phyloP scores from a whole-genome alignment of 2,113 vertebrate genomes.

The Cricetomys ansorgei region DNA sequence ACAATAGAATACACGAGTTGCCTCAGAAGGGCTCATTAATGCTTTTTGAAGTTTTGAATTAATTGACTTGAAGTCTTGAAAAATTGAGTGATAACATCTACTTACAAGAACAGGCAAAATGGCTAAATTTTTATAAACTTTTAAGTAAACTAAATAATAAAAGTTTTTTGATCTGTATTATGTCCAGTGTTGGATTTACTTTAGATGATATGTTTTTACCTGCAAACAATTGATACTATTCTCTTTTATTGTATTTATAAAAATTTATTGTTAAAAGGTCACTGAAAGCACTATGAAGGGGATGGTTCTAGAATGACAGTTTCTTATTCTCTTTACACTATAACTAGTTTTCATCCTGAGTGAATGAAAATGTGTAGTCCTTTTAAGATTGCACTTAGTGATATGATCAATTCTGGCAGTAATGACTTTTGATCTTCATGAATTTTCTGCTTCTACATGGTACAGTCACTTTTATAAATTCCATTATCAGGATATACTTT shows the following conservation, averaged over 20 bases:
- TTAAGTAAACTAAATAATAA: constrained; percentile 70
- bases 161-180: constrained; percentile 57
- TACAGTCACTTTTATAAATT: constrained; percentile 62
- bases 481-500: constrained; percentile 17
- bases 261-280: constrained; percentile 51
- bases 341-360: constrained; percentile 39
- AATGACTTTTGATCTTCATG: constrained; percentile 51
- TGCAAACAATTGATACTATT: constrained; percentile 30
- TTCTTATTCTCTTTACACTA: constrained; percentile 39
- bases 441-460: constrained; percentile 51
- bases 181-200: constrained; percentile 68
- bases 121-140: constrained; percentile 54
- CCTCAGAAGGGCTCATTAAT: constrained; percentile 55
- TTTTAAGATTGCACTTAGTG: constrained; percentile 42
- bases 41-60: constrained; percentile 60
- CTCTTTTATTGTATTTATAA: constrained; percentile 58
- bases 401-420: constrained; percentile 31
- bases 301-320: background rate
- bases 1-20: constrained; percentile 25
- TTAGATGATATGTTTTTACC: constrained; percentile 60
- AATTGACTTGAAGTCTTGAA: constrained; percentile 67
- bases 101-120: constrained; percentile 64
- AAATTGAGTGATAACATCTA: constrained; percentile 44
- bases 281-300: constrained; percentile 44
- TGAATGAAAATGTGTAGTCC: constrained; percentile 30